A percentile compares a stretch with the other conserved stretches of the same genome.
Conservation (phyloP, 2,797 vertebrate species). For the Echiichthys vipera region DNA sequence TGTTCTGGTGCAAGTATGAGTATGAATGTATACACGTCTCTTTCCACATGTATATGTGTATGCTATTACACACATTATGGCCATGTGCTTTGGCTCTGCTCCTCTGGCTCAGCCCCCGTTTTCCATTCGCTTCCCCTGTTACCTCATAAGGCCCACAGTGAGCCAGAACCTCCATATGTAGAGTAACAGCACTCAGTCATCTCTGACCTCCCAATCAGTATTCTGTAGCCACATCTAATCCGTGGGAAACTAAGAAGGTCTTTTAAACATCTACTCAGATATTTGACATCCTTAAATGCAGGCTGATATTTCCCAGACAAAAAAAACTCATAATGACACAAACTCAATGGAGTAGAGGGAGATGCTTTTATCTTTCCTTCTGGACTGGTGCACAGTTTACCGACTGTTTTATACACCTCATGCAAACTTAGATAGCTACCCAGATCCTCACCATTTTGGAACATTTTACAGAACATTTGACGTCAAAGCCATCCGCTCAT, state of each 20-base stretch:
- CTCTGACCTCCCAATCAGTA: slow-evolving; percentile 40
- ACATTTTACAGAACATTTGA: slow-evolving; percentile 2
- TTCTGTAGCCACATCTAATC: slow-evolving; percentile 26
- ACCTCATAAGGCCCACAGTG: slow-evolving; percentile 6
- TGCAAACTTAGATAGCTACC: neutral
- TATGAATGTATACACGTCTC: slow-evolving; percentile 1
- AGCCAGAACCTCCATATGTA: slow-evolving; percentile 33
- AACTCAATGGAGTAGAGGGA: neutral
- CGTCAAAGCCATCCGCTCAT: neutral
- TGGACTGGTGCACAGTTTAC: neutral
- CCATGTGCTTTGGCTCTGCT: slow-evolving; percentile 37
- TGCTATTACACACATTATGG: slow-evolving; percentile 11
- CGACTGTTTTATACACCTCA: neutral
- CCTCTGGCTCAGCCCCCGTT: slow-evolving; percentile 38
- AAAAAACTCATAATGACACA: neutral
- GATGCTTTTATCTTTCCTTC: neutral
- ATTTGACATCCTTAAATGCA: slow-evolving; percentile 10
- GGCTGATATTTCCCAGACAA: slow-evolving; percentile 19
- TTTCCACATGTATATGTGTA: slow-evolving; percentile 22
- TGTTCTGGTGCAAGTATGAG: slow-evolving; percentile 9
- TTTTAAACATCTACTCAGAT: slow-evolving; percentile 20
- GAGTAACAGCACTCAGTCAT: slow-evolving; percentile 15
- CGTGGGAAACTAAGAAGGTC: slow-evolving; percentile 21
- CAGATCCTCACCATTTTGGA: neutral
- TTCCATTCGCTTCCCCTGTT: slow-evolving; percentile 51